Conservation (phyloP, 2,113 vertebrate genomes). For the Alligator sinensis region DNA sequence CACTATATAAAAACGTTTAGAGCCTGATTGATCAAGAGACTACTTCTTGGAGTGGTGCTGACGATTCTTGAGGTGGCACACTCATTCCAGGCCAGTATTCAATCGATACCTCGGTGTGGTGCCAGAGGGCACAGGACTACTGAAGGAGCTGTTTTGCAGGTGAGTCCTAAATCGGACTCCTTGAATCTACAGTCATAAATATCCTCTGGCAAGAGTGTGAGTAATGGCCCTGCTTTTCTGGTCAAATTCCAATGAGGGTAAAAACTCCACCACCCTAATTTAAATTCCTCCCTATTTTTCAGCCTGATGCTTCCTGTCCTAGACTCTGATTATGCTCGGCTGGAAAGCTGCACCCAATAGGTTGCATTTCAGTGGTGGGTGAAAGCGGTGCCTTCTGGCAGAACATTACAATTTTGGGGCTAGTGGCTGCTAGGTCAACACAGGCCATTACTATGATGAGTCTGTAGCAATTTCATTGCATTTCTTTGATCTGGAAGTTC, state of each 20-base stretch:
- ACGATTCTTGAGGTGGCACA: background rate
- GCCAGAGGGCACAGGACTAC: background rate
- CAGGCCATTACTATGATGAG: no score
- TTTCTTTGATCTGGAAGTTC: background rate
- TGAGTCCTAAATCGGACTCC: background rate
- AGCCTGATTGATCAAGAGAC: background rate
- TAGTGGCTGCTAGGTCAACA: accelerated
- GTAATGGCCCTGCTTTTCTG: background rate
- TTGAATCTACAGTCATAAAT: background rate
- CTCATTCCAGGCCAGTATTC: background rate
- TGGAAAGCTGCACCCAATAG: background rate
- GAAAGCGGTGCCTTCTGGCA: background rate
- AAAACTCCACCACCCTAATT: accelerated
- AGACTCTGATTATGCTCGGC: accelerated
- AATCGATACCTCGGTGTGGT: background rate
- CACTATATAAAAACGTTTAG: background rate
- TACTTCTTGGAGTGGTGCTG: accelerated
- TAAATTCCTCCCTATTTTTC: accelerated
- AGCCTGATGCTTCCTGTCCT: accelerated
- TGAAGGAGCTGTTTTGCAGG: background rate
- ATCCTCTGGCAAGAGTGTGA: no score
- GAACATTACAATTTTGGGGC: background rate
- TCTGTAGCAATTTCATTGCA: accelerated
- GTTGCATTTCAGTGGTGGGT: accelerated
- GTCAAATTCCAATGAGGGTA: background rate